Evolutionary conservation across 2,113 vertebrate genomes (phyloP).

Genomic region (Proteles cristata): DNA sequence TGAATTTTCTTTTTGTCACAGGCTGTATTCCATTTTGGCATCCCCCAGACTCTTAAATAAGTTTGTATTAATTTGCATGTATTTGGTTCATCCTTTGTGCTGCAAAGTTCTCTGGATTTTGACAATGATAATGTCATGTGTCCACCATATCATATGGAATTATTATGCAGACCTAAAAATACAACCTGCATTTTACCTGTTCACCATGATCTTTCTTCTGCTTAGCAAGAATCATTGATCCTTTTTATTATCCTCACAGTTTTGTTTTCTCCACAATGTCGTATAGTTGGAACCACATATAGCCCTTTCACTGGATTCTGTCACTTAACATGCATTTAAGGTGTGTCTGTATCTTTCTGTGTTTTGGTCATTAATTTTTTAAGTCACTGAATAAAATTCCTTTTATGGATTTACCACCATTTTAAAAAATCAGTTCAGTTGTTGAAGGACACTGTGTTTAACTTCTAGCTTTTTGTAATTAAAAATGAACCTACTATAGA

Average conservation of each 20-base stretch:
- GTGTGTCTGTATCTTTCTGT: neutral
- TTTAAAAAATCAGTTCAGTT: neutral
- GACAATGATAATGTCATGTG: neutral
- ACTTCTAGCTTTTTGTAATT: neutral
- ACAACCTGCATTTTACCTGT: neutral
- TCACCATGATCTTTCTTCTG: neutral
- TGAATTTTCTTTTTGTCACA: neutral
- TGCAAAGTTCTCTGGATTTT: neutral
- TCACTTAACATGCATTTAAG: neutral
- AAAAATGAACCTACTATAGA: neutral
- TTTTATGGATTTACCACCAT: neutral
- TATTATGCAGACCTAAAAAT: neutral
- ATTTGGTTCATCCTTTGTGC: neutral
- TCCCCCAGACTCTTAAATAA: neutral
- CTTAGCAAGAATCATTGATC: neutral
- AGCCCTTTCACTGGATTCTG: neutral
- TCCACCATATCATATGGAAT: neutral
- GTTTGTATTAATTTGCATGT: neutral
- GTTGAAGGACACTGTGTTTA: neutral
- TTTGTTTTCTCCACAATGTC: neutral
- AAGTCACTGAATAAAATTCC: neutral
- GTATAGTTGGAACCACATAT: neutral
- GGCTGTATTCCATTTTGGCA: neutral
- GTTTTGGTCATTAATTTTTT: neutral
- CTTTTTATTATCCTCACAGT: neutral